Evolutionary conservation across 2,797 vertebrate genomes (phyloP).

Genomic region (Tauraco hartlaubi): DNA sequence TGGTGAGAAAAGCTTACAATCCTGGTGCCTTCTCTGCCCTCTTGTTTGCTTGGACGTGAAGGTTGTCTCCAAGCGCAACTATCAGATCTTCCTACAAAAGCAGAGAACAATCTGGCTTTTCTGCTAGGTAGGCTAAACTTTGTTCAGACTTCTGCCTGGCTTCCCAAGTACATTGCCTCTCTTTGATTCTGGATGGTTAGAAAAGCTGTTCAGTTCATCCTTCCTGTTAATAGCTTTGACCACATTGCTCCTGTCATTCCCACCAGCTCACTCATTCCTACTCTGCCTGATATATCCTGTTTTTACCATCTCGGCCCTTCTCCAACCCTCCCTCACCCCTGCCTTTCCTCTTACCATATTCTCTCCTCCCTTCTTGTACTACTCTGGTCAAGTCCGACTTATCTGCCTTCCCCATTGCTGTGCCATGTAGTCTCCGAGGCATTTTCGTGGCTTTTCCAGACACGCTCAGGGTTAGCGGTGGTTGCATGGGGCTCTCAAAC

Average conservation of each 20-base stretch:
- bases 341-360: background rate
- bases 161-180: background rate
- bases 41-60: background rate
- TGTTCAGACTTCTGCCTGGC: background rate
- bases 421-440: background rate
- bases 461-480: fast-evolving
- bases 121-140: background rate
- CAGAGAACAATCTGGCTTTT: background rate
- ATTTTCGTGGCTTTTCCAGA: background rate
- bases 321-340: background rate
- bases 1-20: background rate
- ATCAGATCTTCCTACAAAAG: background rate
- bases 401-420: background rate
- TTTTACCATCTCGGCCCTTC: background rate
- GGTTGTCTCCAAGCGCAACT: background rate
- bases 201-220: background rate
- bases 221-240: background rate
- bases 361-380: background rate
- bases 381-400: background rate
- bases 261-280: background rate
- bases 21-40: background rate
- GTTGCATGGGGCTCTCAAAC: fast-evolving
- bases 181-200: background rate
- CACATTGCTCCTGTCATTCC: background rate
- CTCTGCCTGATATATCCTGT: background rate